Conservation (phyloP, 2,113 vertebrate species). For the Ctenomys sociabilis region DNA sequence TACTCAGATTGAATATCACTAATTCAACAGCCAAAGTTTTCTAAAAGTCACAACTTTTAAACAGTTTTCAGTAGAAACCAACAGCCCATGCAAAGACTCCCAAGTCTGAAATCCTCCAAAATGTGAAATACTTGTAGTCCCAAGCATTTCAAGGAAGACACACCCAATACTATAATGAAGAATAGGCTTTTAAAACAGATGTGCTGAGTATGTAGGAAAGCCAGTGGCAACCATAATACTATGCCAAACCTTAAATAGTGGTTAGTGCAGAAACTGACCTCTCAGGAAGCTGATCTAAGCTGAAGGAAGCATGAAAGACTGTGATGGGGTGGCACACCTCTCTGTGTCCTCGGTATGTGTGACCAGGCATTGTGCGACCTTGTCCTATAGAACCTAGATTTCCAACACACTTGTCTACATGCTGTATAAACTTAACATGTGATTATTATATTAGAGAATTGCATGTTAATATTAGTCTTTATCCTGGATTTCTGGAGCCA, state of each 20-base stretch:
- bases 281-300: not conserved
- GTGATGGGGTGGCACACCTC: not conserved
- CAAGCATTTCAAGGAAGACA: not conserved
- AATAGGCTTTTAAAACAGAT: not conserved
- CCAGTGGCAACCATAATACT: not conserved
- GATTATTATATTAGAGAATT: not conserved
- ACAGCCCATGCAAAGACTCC: not conserved
- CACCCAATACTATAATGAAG: not conserved
- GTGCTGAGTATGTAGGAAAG: not conserved
- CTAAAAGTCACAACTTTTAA: not conserved
- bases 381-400: not conserved
- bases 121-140: not conserved
- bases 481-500: not conserved
- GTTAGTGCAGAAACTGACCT: not conserved
- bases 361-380: not conserved
- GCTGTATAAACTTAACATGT: not conserved
- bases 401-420: not conserved
- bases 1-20: not conserved
- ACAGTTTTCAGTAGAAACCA: not conserved
- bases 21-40: not conserved
- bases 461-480: not conserved
- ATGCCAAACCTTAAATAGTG: not conserved
- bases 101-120: not conserved
- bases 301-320: rapidly evolving
- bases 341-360: not conserved